Base-by-base conservation (phyloP, 2,888 invertebrate genomes). In the Creontiades dilutus region DNA sequence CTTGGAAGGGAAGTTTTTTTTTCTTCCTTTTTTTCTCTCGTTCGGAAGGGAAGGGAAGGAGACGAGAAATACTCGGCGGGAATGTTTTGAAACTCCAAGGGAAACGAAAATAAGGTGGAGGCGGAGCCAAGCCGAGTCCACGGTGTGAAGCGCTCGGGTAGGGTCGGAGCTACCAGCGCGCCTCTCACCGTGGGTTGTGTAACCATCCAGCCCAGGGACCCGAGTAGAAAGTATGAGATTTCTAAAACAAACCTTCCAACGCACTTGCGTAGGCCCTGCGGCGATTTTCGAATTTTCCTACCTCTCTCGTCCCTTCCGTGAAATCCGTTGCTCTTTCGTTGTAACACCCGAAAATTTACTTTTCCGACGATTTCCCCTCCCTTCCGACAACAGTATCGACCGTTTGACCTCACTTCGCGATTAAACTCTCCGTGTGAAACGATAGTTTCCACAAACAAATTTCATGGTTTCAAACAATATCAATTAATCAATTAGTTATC, bases 221-320 rank as follows among this genome's bases (percentile, higher is more conserved):
- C 27, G 55, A 57, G 52, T 85, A 85, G 85, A 85, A 85, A 85
- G 85, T 85, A 85, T 57, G 85, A 85, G 85, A 85, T 85, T 85
- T 85, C 85, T 85, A 85, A 85, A 61, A 85, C 85, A 55, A 85
- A 85, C 85, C 85, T 27, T 61, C 85, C 85, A 57, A 61, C 57
- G 28, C 57, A 55, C 55, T 55, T 16, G 85, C 61, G 57, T 85
- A 68, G 68, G 23, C 68, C 68, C 78, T 80, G 9, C 47, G n/a
- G 46, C 47, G 46, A 12, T 47, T 80, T 80, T 80, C n/a, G 13
- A 80, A 37, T 37, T 47, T 47, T 13, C n/a, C 46, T n/a, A 27
- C 28, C 37, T 7, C 37, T 37, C 37, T 37, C 37, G 37, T 37
- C 37, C 37, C 37, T 37, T 4, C 7, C 37, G 37, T 37, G 37